Conservation (phyloP, 1,140 invertebrate species). For the Bombus ignitus region DNA sequence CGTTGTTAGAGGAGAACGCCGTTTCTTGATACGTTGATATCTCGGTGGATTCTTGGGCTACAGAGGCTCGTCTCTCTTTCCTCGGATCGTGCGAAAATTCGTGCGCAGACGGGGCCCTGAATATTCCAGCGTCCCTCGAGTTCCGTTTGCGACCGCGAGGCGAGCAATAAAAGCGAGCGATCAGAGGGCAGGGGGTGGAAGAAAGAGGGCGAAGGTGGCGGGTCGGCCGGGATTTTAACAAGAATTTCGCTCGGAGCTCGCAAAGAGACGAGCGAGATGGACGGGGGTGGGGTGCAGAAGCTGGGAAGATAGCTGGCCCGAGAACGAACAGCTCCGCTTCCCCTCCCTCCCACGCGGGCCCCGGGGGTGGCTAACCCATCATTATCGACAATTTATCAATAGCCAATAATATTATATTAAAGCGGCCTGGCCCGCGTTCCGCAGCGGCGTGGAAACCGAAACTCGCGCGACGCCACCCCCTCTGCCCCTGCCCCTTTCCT, state of each 20-base stretch:
- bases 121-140: not conserved
- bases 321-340: slow-evolving; percentile 34
- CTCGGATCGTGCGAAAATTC: slow-evolving; percentile 58
- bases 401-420: slow-evolving; percentile 84
- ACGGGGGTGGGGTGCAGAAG: not conserved
- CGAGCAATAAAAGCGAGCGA: slow-evolving; percentile 28
- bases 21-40: too few species aligned
- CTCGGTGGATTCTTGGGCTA: not conserved
- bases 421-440: slow-evolving; percentile 71
- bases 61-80: not conserved
- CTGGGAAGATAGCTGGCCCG: slow-evolving; percentile 28
- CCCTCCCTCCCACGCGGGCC: slow-evolving; percentile 59
- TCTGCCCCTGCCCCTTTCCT: not conserved
- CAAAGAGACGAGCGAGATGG: slow-evolving; percentile 45
- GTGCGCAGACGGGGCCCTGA: not conserved
- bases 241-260: slow-evolving; percentile 67
- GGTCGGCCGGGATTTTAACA: slow-evolving; percentile 58
- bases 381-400: slow-evolving; percentile 84
- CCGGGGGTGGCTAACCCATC: slow-evolving; percentile 74
- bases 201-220: slow-evolving; percentile 20
- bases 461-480: slow-evolving; percentile 41
- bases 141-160: not conserved
- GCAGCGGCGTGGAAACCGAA: slow-evolving; percentile 70
- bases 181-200: not conserved
- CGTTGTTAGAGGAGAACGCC: too few species aligned